phyloP scores from a whole-genome alignment of 2,888 invertebrate genomes.

The Phania funesta region DNA sequence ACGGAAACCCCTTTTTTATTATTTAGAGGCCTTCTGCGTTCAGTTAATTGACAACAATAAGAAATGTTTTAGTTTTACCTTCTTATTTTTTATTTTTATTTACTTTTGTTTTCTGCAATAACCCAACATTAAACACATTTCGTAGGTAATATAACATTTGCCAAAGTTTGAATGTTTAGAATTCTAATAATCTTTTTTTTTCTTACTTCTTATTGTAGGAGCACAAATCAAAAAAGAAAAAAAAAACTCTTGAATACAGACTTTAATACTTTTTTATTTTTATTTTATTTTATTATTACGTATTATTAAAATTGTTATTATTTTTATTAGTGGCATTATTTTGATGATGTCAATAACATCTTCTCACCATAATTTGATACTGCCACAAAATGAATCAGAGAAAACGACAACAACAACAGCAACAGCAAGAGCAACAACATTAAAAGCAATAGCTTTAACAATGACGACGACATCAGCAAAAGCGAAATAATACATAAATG shows the following conservation, averaged over 20 bases:
- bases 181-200: slow-evolving; percentile 35
- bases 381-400: slow-evolving; percentile 55
- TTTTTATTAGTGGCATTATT: slow-evolving; percentile 49
- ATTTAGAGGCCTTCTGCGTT: slow-evolving; percentile 54
- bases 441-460: not conserved
- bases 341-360: slow-evolving; percentile 67
- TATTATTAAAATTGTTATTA: slow-evolving; percentile 28
- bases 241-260: not conserved
- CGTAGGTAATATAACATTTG: slow-evolving; percentile 44
- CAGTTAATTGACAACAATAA: slow-evolving; percentile 55
- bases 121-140: slow-evolving; percentile 32
- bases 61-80: slow-evolving; percentile 22
- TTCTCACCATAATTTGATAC: slow-evolving; percentile 66
- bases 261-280: not conserved
- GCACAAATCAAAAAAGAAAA: not conserved
- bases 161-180: slow-evolving; percentile 26
- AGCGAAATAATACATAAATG: too few relatives aligned
- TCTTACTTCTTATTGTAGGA: not conserved
- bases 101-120: not conserved
- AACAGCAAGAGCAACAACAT: not conserved
- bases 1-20: slow-evolving; percentile 53
- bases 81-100: not conserved
- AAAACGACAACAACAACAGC: slow-evolving; percentile 38
- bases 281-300: not conserved
- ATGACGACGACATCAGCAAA: slow-evolving; percentile 36